These are phyloP conservation scores for Rhizomys pruinosus DNA, from an alignment of 2,113 vertebrate genomes.

Conservation along the genomic window DNA sequence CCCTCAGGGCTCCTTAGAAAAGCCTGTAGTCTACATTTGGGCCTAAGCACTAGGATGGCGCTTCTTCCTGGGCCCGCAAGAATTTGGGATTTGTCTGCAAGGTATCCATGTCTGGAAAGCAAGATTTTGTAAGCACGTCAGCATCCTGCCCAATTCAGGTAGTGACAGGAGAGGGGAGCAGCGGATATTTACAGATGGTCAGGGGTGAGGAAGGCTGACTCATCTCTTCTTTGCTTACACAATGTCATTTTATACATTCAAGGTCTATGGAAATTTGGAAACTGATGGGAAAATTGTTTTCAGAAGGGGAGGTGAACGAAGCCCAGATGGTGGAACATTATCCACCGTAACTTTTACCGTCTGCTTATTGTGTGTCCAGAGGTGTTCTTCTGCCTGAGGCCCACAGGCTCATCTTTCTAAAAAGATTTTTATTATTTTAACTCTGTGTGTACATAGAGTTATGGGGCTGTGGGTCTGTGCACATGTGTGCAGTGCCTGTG, in stretches of 20 bases:
- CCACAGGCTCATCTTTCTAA: not conserved
- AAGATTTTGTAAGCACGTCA: not conserved
- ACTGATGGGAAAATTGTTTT: conserved; percentile 42
- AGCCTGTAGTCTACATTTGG: not conserved
- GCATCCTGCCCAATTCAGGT: conserved; percentile 18
- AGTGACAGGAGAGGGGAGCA: conserved; percentile 18
- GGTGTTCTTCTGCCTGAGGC: not conserved
- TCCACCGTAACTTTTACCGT: not conserved
- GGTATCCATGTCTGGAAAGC: not conserved
- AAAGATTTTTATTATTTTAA: not conserved
- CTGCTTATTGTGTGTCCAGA: not conserved
- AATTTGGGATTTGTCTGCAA: conserved; percentile 9
- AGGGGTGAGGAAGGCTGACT: not conserved
- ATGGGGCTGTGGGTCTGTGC: not conserved
- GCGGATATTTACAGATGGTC: not conserved
- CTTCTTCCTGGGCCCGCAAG: not conserved
- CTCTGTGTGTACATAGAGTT: no score
- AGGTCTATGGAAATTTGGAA: not conserved
- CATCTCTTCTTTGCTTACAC: not conserved
- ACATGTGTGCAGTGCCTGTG: not conserved
- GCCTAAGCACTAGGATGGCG: not conserved
- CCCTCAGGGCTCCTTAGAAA: not conserved
- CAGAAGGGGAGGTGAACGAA: conserved; percentile 34
- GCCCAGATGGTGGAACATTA: not conserved
- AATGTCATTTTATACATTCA: not conserved